These are phyloP conservation scores for Etia nguti DNA, from an alignment of 2,113 vertebrate genomes.

Conservation along the genomic window DNA sequence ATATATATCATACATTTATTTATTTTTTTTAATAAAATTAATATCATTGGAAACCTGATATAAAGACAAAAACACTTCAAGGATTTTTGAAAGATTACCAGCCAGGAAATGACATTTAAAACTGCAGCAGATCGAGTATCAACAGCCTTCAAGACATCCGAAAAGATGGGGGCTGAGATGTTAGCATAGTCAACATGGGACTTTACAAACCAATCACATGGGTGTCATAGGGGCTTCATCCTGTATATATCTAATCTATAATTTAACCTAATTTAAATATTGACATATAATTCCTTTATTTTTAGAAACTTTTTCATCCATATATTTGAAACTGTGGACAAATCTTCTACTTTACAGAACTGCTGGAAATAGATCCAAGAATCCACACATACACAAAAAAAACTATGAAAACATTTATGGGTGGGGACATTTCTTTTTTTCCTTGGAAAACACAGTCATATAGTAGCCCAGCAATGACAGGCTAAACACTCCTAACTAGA, in stretches of 20 bases:
- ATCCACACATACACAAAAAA: not conserved
- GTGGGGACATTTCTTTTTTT: not conserved
- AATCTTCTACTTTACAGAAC: not conserved
- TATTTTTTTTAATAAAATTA: rapidly evolving
- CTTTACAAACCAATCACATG: not conserved
- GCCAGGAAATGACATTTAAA: not conserved
- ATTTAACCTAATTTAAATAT: not conserved
- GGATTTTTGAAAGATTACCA: not conserved
- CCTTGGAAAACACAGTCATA: not conserved
- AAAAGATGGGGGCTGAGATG: not conserved
- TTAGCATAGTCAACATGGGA: not conserved
- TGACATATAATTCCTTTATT: not conserved
- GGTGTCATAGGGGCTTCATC: not conserved
- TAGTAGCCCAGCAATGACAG: not conserved
- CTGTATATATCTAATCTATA: not conserved
- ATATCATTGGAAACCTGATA: not conserved
- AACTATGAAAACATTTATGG: not conserved
- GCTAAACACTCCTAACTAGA: not conserved
- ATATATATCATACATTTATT: not conserved
- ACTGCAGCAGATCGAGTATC: not conserved
- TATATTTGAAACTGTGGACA: not conserved
- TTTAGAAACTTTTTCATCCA: not conserved
- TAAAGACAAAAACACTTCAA: not conserved
- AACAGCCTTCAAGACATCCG: not conserved
- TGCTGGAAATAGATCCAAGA: not conserved